phyloP scores from a whole-genome alignment of 2,888 invertebrate species.

The Plebejus melissa region DNA sequence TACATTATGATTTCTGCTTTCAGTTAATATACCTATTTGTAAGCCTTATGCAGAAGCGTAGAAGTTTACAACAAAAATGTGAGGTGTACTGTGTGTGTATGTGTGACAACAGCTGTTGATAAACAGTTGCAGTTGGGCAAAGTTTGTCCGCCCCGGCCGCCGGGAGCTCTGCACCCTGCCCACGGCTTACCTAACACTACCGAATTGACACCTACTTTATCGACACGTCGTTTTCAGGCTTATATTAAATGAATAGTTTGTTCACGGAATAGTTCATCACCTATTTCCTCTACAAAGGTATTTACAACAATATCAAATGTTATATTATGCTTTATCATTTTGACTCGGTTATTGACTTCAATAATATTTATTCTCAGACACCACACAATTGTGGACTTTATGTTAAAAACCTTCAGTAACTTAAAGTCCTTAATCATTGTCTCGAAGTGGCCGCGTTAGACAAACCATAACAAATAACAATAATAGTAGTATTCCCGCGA shows the following conservation, averaged over 20 bases:
- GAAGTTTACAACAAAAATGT: background rate
- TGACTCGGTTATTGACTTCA: background rate
- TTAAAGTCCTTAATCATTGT: background rate
- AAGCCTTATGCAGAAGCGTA: background rate
- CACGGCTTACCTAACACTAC: slow-evolving; percentile 2
- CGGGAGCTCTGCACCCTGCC: background rate
- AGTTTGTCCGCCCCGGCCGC: background rate
- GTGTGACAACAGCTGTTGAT: background rate
- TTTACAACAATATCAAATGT: background rate
- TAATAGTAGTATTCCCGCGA: slow-evolving; percentile 41
- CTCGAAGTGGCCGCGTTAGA: slow-evolving; percentile 30
- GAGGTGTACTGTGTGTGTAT: background rate
- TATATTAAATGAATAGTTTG: background rate
- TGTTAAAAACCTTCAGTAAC: background rate
- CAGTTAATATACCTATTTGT: background rate
- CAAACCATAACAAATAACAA: background rate
- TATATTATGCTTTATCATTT: background rate
- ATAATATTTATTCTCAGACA: background rate
- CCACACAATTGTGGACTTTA: background rate
- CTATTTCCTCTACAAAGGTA: background rate
- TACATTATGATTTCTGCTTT: background rate
- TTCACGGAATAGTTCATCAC: background rate
- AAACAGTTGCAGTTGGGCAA: slow-evolving; percentile 3
- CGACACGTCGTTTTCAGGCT: slow-evolving; percentile 7
- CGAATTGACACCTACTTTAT: background rate